A percentile compares a stretch with the other conserved stretches of the same genome.
Conservation (phyloP, 1,140 invertebrate species). For the Metopolophium dirhodum region DNA sequence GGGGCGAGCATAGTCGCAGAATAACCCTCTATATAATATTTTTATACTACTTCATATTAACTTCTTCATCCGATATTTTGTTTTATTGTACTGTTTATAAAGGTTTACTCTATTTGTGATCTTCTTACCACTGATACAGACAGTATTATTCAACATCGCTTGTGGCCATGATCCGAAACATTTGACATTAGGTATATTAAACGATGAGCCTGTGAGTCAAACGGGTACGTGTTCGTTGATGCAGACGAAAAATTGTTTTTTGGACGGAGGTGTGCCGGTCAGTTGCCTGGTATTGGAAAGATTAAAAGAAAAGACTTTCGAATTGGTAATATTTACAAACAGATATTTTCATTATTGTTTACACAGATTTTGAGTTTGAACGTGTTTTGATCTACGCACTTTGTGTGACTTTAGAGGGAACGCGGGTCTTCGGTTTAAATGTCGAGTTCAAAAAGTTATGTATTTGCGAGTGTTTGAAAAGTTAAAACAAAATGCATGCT, state of each 20-base stretch:
- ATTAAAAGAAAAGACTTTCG: constrained; percentile 49
- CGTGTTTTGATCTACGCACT: background rate
- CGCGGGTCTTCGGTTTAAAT: background rate
- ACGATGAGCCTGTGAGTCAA: constrained; percentile 42
- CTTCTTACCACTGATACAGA: constrained; percentile 58
- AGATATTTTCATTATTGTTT: background rate
- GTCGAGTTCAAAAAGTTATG: background rate
- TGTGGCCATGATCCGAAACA: constrained; percentile 58
- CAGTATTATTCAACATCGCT: constrained; percentile 58
- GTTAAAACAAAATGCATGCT: background rate
- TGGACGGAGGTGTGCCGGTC: constrained; percentile 56
- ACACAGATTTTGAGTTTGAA: background rate
- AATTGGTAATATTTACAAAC: constrained; percentile 55
- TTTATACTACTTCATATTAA: too few relatives aligned
- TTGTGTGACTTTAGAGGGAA: background rate
- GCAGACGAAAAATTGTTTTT: constrained; percentile 18
- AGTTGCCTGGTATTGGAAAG: constrained; percentile 58
- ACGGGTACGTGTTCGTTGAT: constrained; percentile 31
- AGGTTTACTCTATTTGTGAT: constrained; percentile 59
- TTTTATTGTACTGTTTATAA: background rate
- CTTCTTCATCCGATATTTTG: background rate
- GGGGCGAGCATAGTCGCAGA: background rate
- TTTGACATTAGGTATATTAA: constrained; percentile 58
- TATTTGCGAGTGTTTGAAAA: background rate
- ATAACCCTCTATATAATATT: too few relatives aligned